These are phyloP conservation scores for Meles meles DNA, from an alignment of 2,113 vertebrate genomes.

Conservation along the genomic window DNA sequence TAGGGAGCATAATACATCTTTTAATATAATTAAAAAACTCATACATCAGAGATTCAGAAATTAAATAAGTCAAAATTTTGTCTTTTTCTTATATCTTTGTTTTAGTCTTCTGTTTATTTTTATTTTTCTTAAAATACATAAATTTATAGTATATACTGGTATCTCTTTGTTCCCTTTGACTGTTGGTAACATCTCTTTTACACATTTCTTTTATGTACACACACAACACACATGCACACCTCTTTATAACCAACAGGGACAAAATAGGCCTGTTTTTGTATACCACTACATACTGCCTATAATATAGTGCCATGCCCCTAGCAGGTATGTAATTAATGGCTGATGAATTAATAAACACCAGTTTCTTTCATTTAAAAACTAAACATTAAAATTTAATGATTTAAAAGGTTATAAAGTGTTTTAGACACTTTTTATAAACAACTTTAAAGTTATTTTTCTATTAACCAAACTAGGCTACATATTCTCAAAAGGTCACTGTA, in stretches of 20 bases:
- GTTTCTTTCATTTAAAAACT: neutral
- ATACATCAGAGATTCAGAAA: neutral
- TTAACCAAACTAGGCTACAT: conserved; percentile 4
- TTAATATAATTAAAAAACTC: neutral
- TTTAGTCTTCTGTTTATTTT: neutral
- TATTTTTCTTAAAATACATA: neutral
- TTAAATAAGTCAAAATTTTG: conserved; percentile 7
- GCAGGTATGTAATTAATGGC: neutral
- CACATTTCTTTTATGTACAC: neutral
- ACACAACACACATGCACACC: neutral
- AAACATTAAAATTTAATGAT: neutral
- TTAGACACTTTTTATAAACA: neutral
- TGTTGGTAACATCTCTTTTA: neutral
- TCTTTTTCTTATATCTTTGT: neutral
- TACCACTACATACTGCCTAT: neutral
- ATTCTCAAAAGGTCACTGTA: conserved; percentile 6
- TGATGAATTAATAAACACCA: neutral
- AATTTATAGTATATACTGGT: neutral
- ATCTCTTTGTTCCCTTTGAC: neutral
- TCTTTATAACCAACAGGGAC: neutral
- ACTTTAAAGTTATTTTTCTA: neutral
- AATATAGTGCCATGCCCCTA: neutral
- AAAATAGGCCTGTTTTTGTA: neutral
- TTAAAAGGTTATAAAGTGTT: neutral
- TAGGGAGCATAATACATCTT: neutral